Base-by-base conservation (phyloP, 2,113 vertebrate genomes). In the Turnix velox region DNA sequence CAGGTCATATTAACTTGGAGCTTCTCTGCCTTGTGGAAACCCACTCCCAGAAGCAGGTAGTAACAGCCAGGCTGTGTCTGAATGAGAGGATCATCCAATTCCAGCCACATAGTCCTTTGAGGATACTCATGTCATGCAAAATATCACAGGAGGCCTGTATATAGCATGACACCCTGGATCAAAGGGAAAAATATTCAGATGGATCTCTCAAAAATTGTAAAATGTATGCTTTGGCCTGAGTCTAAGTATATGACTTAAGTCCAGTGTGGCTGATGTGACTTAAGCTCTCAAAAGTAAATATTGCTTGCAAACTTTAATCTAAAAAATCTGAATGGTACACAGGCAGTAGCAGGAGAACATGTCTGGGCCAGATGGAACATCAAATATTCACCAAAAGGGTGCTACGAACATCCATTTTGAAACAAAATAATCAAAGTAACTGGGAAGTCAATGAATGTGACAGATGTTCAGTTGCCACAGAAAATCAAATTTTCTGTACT, bases 401-500 rank as follows among this genome's bases (percentile, higher is more conserved):
- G 0, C 6, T 58, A 28, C 1, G 3, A 46, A 73, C 54, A 58
- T 69, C 17, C 3, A 0, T 61, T 89, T 69, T 35, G 31, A 14
- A 90, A 82, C 9, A 76, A 77, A 84, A 75, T n/a, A 49, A 61
- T 40, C 9, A 43, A 88, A 72, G 19, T 59, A 42, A 89, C 20
- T 69, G 48, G 33, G 63, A 90, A 83, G 62, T 87, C 68, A 79
- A 43, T 83, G 59, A 30, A 77, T 57, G 10, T 71, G 72, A 79
- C 80, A 79, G 54, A 73, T 66, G 55, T 80, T 88, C 2, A 0
- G 79, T 77, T 93, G 67, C 51, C 52, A 83, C 19, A 58, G 65
- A 88, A 94, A 94, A 96, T 77, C 28, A 93, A 88, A 84, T 84
- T 31, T 37, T 85, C 78, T 77, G 67, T 84, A 71, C 31, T 54